Evolutionary conservation across 2,797 vertebrate genomes (phyloP), one percentile per base, ranked within the genome.

Genomic region (Lophura swinhoii): DNA sequence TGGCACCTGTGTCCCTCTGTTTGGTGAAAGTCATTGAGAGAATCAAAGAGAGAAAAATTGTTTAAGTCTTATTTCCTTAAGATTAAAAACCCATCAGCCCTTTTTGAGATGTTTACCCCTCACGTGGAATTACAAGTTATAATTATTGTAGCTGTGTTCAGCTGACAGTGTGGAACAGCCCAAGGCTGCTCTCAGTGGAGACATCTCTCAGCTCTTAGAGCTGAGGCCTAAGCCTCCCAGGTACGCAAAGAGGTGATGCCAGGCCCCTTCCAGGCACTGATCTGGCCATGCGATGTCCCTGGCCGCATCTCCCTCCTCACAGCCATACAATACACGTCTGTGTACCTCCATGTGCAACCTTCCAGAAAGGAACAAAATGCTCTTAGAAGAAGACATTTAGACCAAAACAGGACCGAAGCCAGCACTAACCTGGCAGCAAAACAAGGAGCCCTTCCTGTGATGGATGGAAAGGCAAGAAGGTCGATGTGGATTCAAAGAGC

Each of bases 391-490:
- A 33, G 29, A 31, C 60, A 60, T 79, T 91, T 63, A 87, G 43
- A n/a, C 17, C 67, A 17, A 14, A 22, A 59, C 89, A 91, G 94
- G 89, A 72, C 5, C 10, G 3, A 53, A 0, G 79, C 96, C 96
- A 96, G 90, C 67, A 8, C 60, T 28, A 7, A 62, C 15, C 88
- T 94, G 94, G 88, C 89, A 59, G 2, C 0, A 14, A 74, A 71
- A 90, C 83, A 87, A 84, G 77, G 71, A 91, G 37, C 2, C 23
- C 49, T 66, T 69, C 73, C 75, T 72, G 66, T 12, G 59, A 64
- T 69, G 88, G 78, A 53, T 76, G 73, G 84, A 85, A 59, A 81
- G 48, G 64, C 66, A 84, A 79, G 33, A 66, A 66, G 71, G 63
- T 14, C 51, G n/a, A 56, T 3, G 14, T 67, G 81, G 60, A 63